Conservation (phyloP, 2,113 vertebrate genomes). For the Chamaea fasciata region DNA sequence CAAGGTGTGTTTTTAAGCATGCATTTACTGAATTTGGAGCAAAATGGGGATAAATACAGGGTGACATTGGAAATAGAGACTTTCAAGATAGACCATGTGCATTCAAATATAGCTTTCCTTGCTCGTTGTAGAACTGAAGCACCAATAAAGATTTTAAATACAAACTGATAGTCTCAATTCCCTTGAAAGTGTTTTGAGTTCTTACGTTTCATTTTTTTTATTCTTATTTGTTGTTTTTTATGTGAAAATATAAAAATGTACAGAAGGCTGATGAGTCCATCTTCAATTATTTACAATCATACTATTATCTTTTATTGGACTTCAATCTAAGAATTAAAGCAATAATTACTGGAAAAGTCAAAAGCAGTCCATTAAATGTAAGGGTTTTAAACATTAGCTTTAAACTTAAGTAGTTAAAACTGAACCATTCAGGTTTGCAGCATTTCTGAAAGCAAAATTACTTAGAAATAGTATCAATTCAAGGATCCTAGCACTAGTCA, state of each 20-base stretch:
- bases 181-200: neutral
- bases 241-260: neutral
- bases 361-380: neutral
- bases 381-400: accelerated
- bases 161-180: neutral
- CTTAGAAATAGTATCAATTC: neutral
- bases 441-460: neutral
- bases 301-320: neutral
- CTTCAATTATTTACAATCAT: neutral
- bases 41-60: neutral
- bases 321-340: neutral
- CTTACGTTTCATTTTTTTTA: neutral
- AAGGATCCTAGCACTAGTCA: neutral
- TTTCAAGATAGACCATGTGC: neutral
- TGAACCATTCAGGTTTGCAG: neutral
- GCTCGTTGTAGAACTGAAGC: neutral
- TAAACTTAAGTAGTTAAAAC: neutral
- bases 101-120: neutral
- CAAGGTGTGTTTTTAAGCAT: neutral
- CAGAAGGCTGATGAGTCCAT: neutral
- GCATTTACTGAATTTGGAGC: neutral
- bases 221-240: neutral
- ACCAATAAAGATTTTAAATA: neutral
- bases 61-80: neutral
- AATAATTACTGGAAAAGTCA: neutral